Base-by-base conservation (phyloP, 1,140 invertebrate genomes). In the Psix sp. region DNA sequence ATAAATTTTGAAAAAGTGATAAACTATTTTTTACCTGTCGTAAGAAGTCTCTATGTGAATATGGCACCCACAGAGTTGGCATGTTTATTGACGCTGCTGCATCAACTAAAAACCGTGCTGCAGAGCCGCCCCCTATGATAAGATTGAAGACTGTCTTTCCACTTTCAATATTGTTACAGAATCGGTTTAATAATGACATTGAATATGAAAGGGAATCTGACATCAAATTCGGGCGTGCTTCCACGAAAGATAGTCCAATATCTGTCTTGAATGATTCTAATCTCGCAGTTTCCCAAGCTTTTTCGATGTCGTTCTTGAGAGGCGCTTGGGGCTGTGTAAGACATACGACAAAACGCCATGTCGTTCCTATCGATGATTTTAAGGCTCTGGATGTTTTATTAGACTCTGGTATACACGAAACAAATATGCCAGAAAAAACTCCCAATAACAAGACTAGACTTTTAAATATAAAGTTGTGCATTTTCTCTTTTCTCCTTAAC, bases 1-100 rank as follows among this genome's bases (percentile, higher is more conserved):
- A 9, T 5, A 2, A 2, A 29, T 29, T 29, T 29, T 29, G 1
- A 3, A 1, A 2, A 29, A 7, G 26, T 2, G 26, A 3, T 2
- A 29, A 29, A 29, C 9, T 4, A 5, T 5, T 10, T 10, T 29
- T 29, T 52, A 87, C 86, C 81, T 86, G 86, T 13, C 80, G 77
- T 39, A 87, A 76, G 39, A 86, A 87, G 49, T 87, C 86, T 57
- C 81, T 78, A 45, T 86, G 83, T 0, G 83, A 81, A 26, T 84
- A 82, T 15, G 86, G 85, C 43, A 87, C 65, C 86, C 86, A 87
- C 9, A 87, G 60, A 2, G 83, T 77, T 26, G 86, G 86, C 33
- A 87, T 73, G 35, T 84, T 82, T 6, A 87, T 51, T 7, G 84
- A 82, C 10, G 80, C 77, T 3, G 84, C 77, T 29, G 86, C 84